Conservation (phyloP, 2,888 invertebrate species). For the Macrophya alboannulata region DNA sequence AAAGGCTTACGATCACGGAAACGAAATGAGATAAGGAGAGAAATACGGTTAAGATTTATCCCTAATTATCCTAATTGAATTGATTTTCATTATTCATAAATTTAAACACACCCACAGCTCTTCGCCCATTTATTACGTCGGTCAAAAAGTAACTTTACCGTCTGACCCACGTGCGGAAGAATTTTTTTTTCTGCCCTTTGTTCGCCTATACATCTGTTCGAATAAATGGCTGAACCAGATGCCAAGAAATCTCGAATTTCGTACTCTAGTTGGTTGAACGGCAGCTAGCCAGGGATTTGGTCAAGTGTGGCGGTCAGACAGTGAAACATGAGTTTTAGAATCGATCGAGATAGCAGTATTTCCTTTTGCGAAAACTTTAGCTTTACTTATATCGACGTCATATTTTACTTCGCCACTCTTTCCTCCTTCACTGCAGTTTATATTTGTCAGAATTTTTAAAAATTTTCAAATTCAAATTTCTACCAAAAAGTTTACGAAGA, state of each 20-base stretch:
- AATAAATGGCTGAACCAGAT: slow-evolving; percentile 24
- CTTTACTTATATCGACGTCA: too few relatives aligned
- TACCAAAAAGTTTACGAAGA: not conserved
- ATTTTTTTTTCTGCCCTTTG: not conserved
- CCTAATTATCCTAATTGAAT: not conserved
- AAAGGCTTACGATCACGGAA: too few relatives aligned
- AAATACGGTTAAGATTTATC: not conserved
- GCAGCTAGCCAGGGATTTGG: slow-evolving; percentile 5
- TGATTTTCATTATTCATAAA: not conserved
- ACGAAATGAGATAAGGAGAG: too few relatives aligned
- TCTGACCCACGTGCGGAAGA: not conserved
- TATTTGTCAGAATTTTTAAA: not conserved
- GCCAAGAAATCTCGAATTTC: slow-evolving; percentile 15
- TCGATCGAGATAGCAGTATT: not conserved
- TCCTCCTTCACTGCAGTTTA: not conserved
- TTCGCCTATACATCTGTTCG: slow-evolving; percentile 11
- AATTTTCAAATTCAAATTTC: not conserved
- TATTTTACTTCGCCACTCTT: too few relatives aligned
- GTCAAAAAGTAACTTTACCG: not conserved
- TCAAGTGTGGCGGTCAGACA: slow-evolving; percentile 8
- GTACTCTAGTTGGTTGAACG: not conserved
- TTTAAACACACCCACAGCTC: not conserved
- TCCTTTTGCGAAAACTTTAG: not conserved
- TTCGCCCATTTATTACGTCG: not conserved
- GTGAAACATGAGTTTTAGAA: not conserved